A percentile compares a stretch with the other conserved stretches of the same genome.
phyloP scores from a whole-genome alignment of 2,888 invertebrate genomes.

The Drosophila demipolita region DNA sequence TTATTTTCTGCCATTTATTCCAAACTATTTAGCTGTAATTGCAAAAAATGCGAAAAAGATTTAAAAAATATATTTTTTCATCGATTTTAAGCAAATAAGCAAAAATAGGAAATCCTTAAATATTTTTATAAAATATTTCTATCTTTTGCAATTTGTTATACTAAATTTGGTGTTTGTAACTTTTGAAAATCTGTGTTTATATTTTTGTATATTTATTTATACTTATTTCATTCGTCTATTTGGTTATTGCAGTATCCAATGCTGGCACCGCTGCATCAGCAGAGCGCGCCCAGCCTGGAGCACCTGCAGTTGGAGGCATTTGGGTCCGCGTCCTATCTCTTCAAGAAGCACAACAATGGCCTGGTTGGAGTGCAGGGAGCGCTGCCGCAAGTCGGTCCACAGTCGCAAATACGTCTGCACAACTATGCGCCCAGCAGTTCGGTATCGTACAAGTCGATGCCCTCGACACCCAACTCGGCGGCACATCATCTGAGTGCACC shows the following conservation, averaged over 20 bases:
- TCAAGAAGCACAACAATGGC: constrained; percentile 82
- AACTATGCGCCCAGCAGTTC: constrained; percentile 74
- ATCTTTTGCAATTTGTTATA: too few species aligned
- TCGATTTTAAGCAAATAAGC: background rate
- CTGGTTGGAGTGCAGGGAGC: constrained; percentile 44
- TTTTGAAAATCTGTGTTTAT: background rate
- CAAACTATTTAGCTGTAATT: too few species aligned
- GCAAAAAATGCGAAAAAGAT: too few species aligned
- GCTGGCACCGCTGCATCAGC: constrained; percentile 70
- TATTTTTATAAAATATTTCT: too few species aligned
- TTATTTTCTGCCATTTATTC: too few species aligned
- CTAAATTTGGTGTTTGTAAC: too few species aligned
- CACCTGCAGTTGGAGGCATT: constrained; percentile 57
- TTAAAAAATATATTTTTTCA: background rate
- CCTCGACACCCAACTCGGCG: constrained; percentile 84
- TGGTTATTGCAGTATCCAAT: constrained; percentile 59
- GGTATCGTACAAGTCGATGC: constrained; percentile 83
- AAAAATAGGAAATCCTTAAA: too few species aligned
- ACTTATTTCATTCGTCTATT: background rate
- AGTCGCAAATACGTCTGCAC: constrained; percentile 72
- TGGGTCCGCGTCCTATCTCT: constrained; percentile 70
- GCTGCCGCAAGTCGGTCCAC: constrained; percentile 63
- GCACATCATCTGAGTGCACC: constrained; percentile 71
- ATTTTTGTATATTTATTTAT: background rate
- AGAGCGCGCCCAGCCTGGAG: constrained; percentile 58